Evolutionary conservation across 1,140 invertebrate genomes (phyloP), one percentile per base, ranked within the genome.

Genomic region (Cydia amplana): DNA sequence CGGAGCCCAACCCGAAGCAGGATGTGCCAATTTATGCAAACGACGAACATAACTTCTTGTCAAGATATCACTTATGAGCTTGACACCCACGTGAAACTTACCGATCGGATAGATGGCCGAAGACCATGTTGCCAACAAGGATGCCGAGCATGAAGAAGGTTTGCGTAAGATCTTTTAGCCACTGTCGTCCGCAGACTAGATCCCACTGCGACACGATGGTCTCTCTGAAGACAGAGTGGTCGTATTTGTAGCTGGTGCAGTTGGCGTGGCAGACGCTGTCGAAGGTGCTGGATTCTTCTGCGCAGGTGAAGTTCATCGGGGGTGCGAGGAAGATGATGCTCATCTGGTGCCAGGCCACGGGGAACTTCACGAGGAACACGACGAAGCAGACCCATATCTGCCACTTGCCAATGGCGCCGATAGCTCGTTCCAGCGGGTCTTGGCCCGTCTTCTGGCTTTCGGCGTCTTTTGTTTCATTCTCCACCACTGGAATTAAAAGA

Each of bases 201-300:
- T 97, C 88, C 96, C 96, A 97, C 93, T 97, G 94, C 0, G 95
- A 96, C 23, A 95, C 89, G 6, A 96, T 96, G 0, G 96, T 97
- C 79, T 96, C 94, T 23, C 94, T 87, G 82, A 97, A 97, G 25
- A 95, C 87, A 25, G 89, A 93, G 14, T 92, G 93, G 75, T 96
- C 94, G 74, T 95, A 96, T 75, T 88, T 89, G 75, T 94, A 95
- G 0, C 90, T 75, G 0, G 87, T 85, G 79, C 96, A 96, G 23
- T 94, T 93, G 0, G 82, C 75, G 6, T 85, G 74, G 64, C 91
- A 94, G 12, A 80, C 63, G 0, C 88, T 84, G 70, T 93, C 89
- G 0, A 90, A 91, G 2, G 82, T 82, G 5, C 84, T 92, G 1
- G 74, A 36, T n/a, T 75, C 73, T 18, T 49, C 63, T 2, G 77